Base-by-base conservation (phyloP, 2,888 invertebrate species). In the Lasioglossum zephyrum region DNA sequence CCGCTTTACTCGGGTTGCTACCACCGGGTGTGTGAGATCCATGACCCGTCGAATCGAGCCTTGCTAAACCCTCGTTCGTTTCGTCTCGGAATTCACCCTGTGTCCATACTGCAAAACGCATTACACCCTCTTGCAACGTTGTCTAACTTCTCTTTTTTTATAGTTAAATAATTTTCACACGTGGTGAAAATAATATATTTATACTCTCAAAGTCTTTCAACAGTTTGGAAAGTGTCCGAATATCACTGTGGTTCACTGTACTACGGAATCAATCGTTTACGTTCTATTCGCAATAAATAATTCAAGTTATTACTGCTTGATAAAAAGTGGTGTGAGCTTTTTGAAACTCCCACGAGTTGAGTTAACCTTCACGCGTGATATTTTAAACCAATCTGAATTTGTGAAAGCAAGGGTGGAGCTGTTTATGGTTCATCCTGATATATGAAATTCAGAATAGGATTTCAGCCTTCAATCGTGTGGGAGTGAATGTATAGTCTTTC, bases 71-170 rank as follows among this genome's bases (percentile, higher is more conserved):
- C 47, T 97, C 97, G 92, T 98, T 98, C 89, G 97, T 97, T 92
- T 96, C 97, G 96, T 98, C 98, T 92, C 98, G 97, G 95, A 98
- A 98, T 96, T 98, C 98, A 88, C 98, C 98, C 95, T 98, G 98
- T 88, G 98, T 98, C 98, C 98, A 98, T 95, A 98, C 98, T 98
- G 97, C 91, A 96, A 97, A 95, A 95, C 92, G 89, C 77, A 91
- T 93, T 86, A 93, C 87, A 89, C 90, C 89, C 88, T 91, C 91
- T 92, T 92, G 92, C 92, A 91, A 94, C 92, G 88, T 92, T 92
- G 92, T 93, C 93, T 93, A 93, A 90, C 90, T 90, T 75, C 26
- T 36, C 36, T 36, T 2, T 36, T 36, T 36, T 36, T 36, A 36
- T 36, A 36, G 3, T 36, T 36, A 36, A 36, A 36, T 36, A 36